Evolutionary conservation across 2,888 invertebrate species (phyloP), one percentile per base, ranked within the genome.

Genomic region (Andrena praecox): DNA sequence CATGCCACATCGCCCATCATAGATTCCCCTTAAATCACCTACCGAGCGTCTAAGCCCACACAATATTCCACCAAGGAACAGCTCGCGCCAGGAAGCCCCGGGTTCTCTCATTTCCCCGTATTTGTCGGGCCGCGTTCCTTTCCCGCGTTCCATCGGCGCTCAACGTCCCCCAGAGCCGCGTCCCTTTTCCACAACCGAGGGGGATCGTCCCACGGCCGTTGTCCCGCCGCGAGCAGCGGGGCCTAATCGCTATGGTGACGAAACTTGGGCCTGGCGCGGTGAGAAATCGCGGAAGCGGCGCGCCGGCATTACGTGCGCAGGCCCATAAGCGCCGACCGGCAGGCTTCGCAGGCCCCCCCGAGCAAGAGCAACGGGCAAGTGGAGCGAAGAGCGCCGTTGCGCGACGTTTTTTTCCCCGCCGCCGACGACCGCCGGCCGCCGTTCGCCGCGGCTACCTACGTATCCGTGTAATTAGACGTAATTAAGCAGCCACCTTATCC

Each of bases 401-500:
- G 69, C 33, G 67, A 64, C 24, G 67, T 66, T 79, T 80, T 69
- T 78, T 80, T 62, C 56, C 48, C 20, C 42, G 8, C 24, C 67
- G 31, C 42, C 70, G 54, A 66, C 80, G 68, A 66, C 67, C 79
- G 80, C 54, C 31, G 71, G 67, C 72, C 73, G 74, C 69, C 29
- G 69, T 42, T 52, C 68, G 67, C 70, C 75, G 70, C 54, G 71
- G 81, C 59, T 71, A 73, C 72, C 84, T 64, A 82, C 71, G 73
- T 83, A 78, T 79, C 66, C 71, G 79, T 76, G 79, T 92, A 93
- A 93, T 93, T 93, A 92, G 90, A 89, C 88, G 89, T 92, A 92
- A 93, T 92, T 92, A 92, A 91, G 91, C 90, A 90, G 88, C 84
- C 89, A 88, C 90, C 91, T 93, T 92, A 90, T 91, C 91, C 85